These are phyloP conservation scores for Clinocottus analis DNA, from an alignment of 2,113 vertebrate genomes.

Conservation along the genomic window DNA sequence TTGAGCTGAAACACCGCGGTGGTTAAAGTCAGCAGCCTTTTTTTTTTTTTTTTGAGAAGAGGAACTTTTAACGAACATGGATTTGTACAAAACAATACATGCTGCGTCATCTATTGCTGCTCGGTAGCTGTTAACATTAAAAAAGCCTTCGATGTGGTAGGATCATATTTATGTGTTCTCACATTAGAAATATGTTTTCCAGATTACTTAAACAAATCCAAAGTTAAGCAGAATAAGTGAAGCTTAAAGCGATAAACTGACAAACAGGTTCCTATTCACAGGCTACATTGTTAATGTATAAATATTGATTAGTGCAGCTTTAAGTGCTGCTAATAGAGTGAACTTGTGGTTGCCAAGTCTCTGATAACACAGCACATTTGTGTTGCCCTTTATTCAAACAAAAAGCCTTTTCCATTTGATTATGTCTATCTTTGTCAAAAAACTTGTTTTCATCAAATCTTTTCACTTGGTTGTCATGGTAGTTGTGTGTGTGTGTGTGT, in stretches of 20 bases:
- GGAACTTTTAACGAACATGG: background rate
- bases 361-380: background rate
- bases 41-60: background rate
- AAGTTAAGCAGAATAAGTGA: too few species aligned
- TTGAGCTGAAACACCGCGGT: constrained; percentile 26
- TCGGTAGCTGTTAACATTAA: background rate
- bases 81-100: background rate
- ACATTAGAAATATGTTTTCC: background rate
- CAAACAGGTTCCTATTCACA: background rate
- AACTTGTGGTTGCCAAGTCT: background rate
- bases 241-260: background rate
- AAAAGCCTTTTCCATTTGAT: background rate
- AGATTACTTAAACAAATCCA: background rate
- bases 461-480: background rate
- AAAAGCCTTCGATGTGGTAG: background rate
- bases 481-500: background rate
- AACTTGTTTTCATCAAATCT: background rate
- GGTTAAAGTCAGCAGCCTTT: constrained; percentile 7
- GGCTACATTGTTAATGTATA: background rate
- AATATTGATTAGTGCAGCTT: background rate
- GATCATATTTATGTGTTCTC: background rate
- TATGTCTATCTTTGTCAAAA: background rate
- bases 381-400: background rate
- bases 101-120: background rate
- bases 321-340: background rate